These are phyloP conservation scores for Geococcyx californianus DNA, from an alignment of 2,113 vertebrate genomes.

Conservation along the genomic window DNA sequence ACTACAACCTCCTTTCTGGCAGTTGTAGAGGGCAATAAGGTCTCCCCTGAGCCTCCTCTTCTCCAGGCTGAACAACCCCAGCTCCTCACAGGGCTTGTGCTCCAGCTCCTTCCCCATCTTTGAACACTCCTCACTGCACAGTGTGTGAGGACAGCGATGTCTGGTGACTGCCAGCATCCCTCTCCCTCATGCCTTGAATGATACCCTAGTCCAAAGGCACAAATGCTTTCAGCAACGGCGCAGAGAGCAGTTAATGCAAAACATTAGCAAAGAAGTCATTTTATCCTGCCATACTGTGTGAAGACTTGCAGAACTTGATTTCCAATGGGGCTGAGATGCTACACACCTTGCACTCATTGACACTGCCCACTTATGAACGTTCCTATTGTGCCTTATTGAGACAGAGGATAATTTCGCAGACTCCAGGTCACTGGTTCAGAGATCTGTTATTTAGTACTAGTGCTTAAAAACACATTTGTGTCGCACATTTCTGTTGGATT, in stretches of 20 bases:
- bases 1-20: no score
- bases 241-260: neutral
- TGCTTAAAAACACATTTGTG: conserved; percentile 10
- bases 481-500: neutral
- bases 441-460: neutral
- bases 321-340: neutral
- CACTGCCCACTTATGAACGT: neutral
- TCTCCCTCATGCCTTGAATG: neutral
- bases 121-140: neutral
- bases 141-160: neutral
- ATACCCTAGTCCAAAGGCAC: neutral
- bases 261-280: neutral
- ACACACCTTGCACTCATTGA: neutral
- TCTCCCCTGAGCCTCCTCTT: no score
- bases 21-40: no score
- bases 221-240: neutral
- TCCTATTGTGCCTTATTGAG: neutral
- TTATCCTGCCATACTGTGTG: neutral
- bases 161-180: neutral
- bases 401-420: neutral
- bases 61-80: no score
- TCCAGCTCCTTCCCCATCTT: no score
- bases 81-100: no score
- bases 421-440: neutral
- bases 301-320: neutral